Evolutionary conservation across 2,797 vertebrate species (phyloP).

Genomic region (Etheostoma perlongum): DNA sequence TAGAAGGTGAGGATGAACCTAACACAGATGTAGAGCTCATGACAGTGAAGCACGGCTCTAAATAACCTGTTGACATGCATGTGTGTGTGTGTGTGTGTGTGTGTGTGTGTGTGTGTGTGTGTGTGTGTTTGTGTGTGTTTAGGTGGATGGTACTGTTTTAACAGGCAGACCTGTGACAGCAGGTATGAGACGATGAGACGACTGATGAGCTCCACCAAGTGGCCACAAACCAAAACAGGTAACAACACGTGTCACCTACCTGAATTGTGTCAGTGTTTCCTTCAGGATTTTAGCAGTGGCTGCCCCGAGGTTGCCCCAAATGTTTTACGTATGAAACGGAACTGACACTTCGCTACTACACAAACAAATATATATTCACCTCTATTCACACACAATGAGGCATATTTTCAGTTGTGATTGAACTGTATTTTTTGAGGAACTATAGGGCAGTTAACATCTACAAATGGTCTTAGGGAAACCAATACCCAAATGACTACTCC

Average conservation of each 20-base stretch:
- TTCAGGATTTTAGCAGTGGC: too few species aligned
- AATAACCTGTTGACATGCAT: neutral
- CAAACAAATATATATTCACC: too few species aligned
- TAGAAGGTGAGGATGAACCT: constrained; percentile 89
- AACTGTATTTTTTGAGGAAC: too few species aligned
- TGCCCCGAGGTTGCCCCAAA: too few species aligned
- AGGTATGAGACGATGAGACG: constrained; percentile 90
- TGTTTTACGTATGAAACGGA: too few species aligned
- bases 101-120: constrained; percentile 15
- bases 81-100: constrained; percentile 11
- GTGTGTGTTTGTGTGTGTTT: constrained; percentile 20
- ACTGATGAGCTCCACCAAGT: constrained; percentile 95
- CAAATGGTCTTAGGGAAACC: too few species aligned
- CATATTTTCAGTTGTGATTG: too few species aligned
- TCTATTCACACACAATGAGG: too few species aligned
- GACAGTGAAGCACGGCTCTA: neutral
- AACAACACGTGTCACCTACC: constrained; percentile 30
- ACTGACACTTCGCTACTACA: too few species aligned
- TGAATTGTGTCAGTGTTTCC: too few species aligned
- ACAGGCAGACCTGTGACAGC: constrained; percentile 91
- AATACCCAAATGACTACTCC: too few species aligned
- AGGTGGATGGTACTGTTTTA: constrained; percentile 98
- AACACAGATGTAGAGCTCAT: neutral
- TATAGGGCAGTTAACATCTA: too few species aligned
- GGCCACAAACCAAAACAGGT: constrained; percentile 92